Base-by-base conservation (phyloP, 2,113 vertebrate species). In the Cynoglossus semilaevis region DNA sequence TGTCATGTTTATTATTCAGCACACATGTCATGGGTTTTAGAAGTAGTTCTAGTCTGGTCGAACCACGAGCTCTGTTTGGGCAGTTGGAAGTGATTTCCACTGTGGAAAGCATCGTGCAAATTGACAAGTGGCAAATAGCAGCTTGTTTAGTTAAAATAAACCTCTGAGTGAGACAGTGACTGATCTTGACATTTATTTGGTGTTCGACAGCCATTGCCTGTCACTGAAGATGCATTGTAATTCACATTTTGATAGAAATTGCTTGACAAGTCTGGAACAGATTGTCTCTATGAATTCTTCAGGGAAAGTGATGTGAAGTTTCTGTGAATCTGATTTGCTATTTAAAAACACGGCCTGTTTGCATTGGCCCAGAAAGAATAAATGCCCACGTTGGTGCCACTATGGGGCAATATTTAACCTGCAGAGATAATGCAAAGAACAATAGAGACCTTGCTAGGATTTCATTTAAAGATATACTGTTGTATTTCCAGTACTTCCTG, bases 101-200 rank as follows among this genome's bases (percentile, higher is more conserved):
- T 18, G 44, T 51, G 42, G n/a, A 76, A 74, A 58, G 60, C 70
- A 82, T 51, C 67, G 85, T 56, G 61, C 50, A 50, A 76, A 70
- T 70, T 79, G 79, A 77, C 79, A 58, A 51, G 44, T 40, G 15
- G 40, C 55, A 54, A 45, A 53, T 54, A 58, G 34, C 15, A 29
- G 12, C 61, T 47, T 40, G 63, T 55, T 65, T 71, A 29, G 66
- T 51, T 13, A 16, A 74, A 51, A 72, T 76, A 63, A 76, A 50
- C 49, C 34, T 63, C 50, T 74, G 76, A 81, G 81, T 82, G 74
- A 81, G 67, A 81, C 35, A 43, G 54, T 77, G 61, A 76, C 54
- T 63, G 64, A 79, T 79, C 75, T 59, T 77, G 86, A 88, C 87
- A 80, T 72, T 67, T 81, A 76, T 85, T 83, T 58, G 51, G 51